Percentiles rank a stretch among this genome's conserved stretches.
phyloP scores from a whole-genome alignment of 2,888 invertebrate species.

The Bugulina stolonifera region DNA sequence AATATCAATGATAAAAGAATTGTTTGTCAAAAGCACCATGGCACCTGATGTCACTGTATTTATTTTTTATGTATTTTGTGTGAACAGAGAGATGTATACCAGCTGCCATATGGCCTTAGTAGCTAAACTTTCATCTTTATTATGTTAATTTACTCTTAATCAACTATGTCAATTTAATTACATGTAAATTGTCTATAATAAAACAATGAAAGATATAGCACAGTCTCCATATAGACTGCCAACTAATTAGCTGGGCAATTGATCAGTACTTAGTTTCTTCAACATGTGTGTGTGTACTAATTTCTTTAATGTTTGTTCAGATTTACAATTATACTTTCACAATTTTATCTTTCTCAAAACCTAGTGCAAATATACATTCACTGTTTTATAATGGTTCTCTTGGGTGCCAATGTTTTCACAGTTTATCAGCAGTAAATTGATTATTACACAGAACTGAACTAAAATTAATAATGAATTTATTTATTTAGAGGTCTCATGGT shows the following conservation, averaged over 20 bases:
- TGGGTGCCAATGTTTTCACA: background rate
- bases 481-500: constrained; percentile 25
- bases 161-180: constrained; percentile 15
- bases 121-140: constrained; percentile 8
- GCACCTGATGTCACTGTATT: constrained; percentile 17
- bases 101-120: constrained; percentile 15
- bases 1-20: background rate
- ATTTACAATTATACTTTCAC: constrained; percentile 4
- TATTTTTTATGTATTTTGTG: constrained; percentile 23
- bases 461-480: constrained; percentile 25
- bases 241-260: background rate
- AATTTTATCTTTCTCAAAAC: constrained; percentile 13
- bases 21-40: background rate
- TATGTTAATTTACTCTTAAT: constrained; percentile 16
- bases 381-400: constrained; percentile 11
- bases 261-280: background rate
- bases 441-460: constrained; percentile 15
- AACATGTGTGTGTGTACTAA: background rate
- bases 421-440: background rate
- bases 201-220: background rate
- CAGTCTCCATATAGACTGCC: no score
- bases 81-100: background rate
- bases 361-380: background rate
- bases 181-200: background rate
- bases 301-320: constrained; percentile 11